Conservation (phyloP, 2,113 vertebrate genomes). For the Atlantisia rogersi region DNA sequence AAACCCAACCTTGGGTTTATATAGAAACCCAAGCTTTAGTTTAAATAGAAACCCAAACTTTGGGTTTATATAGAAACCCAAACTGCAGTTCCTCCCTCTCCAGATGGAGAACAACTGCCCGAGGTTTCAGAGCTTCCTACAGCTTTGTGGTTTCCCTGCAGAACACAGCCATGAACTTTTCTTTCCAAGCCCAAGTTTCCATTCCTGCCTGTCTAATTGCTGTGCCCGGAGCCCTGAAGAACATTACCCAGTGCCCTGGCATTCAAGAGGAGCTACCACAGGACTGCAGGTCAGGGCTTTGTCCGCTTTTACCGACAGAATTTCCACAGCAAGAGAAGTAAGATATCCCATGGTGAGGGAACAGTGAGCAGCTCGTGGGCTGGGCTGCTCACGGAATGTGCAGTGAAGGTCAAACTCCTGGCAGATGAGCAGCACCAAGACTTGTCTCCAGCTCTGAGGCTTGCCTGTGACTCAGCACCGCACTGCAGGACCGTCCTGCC, state of each 20-base stretch:
- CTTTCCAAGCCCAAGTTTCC: background rate
- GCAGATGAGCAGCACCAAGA: background rate
- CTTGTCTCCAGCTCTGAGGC: background rate
- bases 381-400: fast-evolving
- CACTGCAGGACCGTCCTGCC: fast-evolving
- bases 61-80: too few species aligned
- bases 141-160: background rate
- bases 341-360: fast-evolving
- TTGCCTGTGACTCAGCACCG: background rate
- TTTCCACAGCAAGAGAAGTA: background rate
- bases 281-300: too few species aligned
- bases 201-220: fast-evolving
- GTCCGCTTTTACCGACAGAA: background rate
- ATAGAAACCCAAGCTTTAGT: too few species aligned
- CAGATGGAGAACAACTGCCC: background rate
- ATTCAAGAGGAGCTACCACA: background rate
- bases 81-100: too few species aligned
- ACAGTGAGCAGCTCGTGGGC: fast-evolving
- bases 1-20: background rate
- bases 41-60: too few species aligned
- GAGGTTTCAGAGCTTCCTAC: background rate
- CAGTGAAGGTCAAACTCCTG: background rate
- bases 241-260: fast-evolving
- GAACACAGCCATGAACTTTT: fast-evolving
- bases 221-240: background rate